These are phyloP conservation scores for Trissolcus basalis DNA, from an alignment of 1,140 invertebrate species.

Conservation along the genomic window DNA sequence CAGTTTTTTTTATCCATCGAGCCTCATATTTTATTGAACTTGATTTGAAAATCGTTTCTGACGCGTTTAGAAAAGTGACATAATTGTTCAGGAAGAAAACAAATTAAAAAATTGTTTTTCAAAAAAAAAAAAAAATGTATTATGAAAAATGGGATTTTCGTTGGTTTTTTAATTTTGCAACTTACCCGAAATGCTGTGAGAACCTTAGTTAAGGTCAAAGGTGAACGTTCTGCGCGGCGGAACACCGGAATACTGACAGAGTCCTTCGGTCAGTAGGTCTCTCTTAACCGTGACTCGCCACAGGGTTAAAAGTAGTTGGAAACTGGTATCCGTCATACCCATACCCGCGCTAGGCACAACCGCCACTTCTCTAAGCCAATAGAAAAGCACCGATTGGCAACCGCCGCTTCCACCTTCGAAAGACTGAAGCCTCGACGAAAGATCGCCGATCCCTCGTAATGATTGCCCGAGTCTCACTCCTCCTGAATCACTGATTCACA, in stretches of 20 bases:
- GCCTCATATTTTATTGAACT: no score
- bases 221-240: slow-evolving; percentile 58
- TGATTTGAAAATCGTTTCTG: no score
- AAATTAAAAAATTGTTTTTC: no score
- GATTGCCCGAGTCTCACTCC: background rate
- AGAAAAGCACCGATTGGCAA: slow-evolving; percentile 50
- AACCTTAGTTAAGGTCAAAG: slow-evolving; percentile 40
- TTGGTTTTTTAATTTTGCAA: background rate
- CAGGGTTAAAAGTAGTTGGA: slow-evolving; percentile 76
- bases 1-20: no score
- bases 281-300: slow-evolving; percentile 72
- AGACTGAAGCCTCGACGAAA: slow-evolving; percentile 40
- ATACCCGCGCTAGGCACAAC: slow-evolving; percentile 64
- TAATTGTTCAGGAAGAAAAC: no score
- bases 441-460: slow-evolving; percentile 24
- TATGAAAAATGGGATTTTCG: no score
- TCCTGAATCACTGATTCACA: background rate
- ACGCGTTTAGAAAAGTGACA: no score
- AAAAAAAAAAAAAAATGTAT: background rate
- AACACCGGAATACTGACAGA: slow-evolving; percentile 64
- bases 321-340: slow-evolving; percentile 77
- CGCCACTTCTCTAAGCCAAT: slow-evolving; percentile 53
- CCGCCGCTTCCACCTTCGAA: slow-evolving; percentile 35
- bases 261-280: slow-evolving; percentile 59
- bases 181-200: slow-evolving; percentile 34